These are phyloP conservation scores for Pseudonaja textilis DNA, from an alignment of 2,113 vertebrate genomes.

Conservation along the genomic window DNA sequence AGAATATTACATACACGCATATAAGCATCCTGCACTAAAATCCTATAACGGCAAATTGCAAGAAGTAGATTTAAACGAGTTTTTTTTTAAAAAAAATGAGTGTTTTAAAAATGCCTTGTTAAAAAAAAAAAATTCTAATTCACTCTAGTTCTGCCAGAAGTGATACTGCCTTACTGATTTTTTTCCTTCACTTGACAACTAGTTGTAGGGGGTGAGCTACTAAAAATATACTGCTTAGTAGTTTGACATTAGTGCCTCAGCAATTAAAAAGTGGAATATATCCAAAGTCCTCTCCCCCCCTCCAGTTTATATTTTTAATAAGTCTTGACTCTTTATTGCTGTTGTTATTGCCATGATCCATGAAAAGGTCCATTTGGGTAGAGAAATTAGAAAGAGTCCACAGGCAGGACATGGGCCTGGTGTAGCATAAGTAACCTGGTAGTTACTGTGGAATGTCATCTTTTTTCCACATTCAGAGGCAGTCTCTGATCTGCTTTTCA, in stretches of 20 bases:
- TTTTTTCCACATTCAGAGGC: conserved; percentile 60
- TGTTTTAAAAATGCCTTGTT: conserved; percentile 71
- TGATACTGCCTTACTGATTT: conserved; percentile 69
- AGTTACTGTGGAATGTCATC: conserved; percentile 71
- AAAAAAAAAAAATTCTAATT: conserved; percentile 74
- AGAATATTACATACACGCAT: conserved; percentile 88
- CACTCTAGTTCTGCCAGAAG: conserved; percentile 73
- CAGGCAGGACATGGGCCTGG: conserved; percentile 62
- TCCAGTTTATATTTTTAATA: conserved; percentile 17
- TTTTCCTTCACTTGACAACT: conserved; percentile 67
- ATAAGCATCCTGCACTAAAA: conserved; percentile 81
- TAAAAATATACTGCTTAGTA: conserved; percentile 73
- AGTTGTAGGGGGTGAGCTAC: conserved; percentile 62
- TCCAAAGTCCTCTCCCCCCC: conserved; percentile 40
- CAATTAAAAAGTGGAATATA: conserved; percentile 76
- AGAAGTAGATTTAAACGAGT: conserved; percentile 77
- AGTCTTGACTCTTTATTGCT: not conserved
- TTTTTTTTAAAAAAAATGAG: conserved; percentile 69
- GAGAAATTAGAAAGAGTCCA: conserved; percentile 60
- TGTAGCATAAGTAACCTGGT: conserved; percentile 66
- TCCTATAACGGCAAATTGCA: conserved; percentile 80
- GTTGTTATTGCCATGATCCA: conserved; percentile 62
- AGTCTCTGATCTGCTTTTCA: conserved; percentile 75
- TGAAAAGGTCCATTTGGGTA: conserved; percentile 60
- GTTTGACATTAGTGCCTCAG: conserved; percentile 74